Percentiles rank a stretch among this genome's conserved stretches.
phyloP scores from a whole-genome alignment of 2,888 invertebrate genomes.

The Ormyrus rosae region DNA sequence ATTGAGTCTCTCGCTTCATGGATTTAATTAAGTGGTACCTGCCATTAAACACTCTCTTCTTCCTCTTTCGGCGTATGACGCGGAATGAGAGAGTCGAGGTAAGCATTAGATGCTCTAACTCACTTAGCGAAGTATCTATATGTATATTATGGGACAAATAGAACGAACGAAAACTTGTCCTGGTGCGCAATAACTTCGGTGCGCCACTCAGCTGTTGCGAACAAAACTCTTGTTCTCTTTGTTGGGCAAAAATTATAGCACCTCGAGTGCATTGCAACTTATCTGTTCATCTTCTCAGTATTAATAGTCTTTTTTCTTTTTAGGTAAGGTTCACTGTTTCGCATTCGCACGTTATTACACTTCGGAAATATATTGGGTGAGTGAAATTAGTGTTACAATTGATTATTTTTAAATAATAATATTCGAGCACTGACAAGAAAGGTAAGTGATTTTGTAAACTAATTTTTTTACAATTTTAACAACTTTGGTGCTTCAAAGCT shows the following conservation, averaged over 20 bases:
- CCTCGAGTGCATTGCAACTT: conserved; percentile 34
- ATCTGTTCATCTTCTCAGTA: conserved; percentile 14
- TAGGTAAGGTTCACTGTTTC: too few species aligned
- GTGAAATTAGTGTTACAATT: too few species aligned
- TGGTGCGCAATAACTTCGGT: conserved; percentile 37
- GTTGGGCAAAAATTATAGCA: conserved; percentile 24
- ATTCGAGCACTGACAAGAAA: too few species aligned
- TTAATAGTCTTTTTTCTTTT: conserved; percentile 24
- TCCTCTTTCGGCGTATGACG: not conserved
- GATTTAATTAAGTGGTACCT: conserved; percentile 13
- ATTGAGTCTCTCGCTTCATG: not conserved
- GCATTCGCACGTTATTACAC: too few species aligned
- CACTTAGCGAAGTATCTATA: conserved; percentile 46
- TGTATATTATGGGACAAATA: conserved; percentile 41
- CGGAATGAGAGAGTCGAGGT: not conserved
- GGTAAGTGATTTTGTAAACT: too few species aligned
- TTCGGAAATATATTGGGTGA: too few species aligned
- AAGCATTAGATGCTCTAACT: conserved; percentile 40
- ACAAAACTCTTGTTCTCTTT: conserved; percentile 21
- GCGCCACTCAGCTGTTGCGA: conserved; percentile 1
- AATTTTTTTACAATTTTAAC: too few species aligned
- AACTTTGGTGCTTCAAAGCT: too few species aligned
- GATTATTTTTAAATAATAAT: too few species aligned
- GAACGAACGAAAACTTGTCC: conserved; percentile 43
- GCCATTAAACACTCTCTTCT: conserved; percentile 34